These are phyloP conservation scores for Hemiscyllium ocellatum DNA, from an alignment of 2,113 vertebrate genomes.

Conservation along the genomic window DNA sequence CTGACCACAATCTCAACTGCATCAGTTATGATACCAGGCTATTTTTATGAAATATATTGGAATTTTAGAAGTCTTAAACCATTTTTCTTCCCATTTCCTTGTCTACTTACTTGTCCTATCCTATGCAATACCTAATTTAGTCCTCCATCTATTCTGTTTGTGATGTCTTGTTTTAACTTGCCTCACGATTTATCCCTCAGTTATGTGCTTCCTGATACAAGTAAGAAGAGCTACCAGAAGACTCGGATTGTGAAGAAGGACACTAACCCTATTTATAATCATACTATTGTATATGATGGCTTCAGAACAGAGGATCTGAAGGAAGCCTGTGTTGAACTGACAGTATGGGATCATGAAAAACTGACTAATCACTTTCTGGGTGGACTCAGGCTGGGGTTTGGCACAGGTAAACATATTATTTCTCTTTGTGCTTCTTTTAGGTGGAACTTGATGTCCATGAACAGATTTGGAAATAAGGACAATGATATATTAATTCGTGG, in stretches of 20 bases:
- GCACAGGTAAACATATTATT: slow-evolving; percentile 47
- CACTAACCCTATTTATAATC: slow-evolving; percentile 58
- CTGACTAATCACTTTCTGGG: slow-evolving; percentile 62
- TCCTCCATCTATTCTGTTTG: neutral
- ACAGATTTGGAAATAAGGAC: neutral
- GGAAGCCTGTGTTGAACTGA: slow-evolving; percentile 60
- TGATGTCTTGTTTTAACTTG: neutral
- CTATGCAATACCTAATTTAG: too few species aligned
- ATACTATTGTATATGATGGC: slow-evolving; percentile 61
- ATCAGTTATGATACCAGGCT: too few species aligned
- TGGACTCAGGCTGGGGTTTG: slow-evolving; percentile 57
- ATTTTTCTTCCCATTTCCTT: too few species aligned
- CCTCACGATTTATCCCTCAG: slow-evolving; percentile 44
- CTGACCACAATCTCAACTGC: too few species aligned
- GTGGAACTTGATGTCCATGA: neutral
- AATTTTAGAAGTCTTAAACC: too few species aligned
- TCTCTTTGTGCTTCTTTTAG: neutral
- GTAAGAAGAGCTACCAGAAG: slow-evolving; percentile 63
- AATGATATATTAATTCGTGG: neutral
- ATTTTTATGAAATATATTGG: too few species aligned
- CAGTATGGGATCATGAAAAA: slow-evolving; percentile 62
- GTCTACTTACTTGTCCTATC: too few species aligned
- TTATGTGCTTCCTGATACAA: slow-evolving; percentile 62
- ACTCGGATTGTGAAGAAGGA: slow-evolving; percentile 58
- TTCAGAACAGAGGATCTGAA: slow-evolving; percentile 59